These are phyloP conservation scores for Malurus splendens DNA, from an alignment of 2,797 vertebrate genomes.

Conservation along the genomic window DNA sequence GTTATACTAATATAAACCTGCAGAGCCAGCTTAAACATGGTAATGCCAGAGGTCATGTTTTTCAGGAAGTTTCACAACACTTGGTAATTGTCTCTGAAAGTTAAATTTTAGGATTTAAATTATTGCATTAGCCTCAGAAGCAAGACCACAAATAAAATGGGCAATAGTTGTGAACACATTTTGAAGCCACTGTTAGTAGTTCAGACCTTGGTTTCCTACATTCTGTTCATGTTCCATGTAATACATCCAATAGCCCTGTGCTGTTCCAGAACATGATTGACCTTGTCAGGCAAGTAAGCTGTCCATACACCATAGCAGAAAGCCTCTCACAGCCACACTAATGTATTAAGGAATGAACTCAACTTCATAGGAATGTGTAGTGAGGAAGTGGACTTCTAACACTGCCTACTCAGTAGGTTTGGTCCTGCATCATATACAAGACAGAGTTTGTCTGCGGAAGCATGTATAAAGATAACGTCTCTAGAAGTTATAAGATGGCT, in stretches of 20 bases:
- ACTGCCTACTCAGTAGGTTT: not conserved
- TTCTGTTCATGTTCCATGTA: not conserved
- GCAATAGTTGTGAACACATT: not conserved
- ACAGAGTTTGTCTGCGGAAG: not conserved
- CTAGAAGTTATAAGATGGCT: not conserved
- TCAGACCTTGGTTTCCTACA: not conserved
- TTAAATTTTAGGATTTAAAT: not conserved
- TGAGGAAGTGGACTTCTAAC: not conserved
- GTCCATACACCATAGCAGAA: not conserved
- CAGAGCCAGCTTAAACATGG: not conserved
- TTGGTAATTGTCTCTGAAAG: not conserved
- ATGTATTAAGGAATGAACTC: not conserved
- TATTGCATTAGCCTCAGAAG: not conserved
- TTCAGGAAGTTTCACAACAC: constrained; percentile 3
- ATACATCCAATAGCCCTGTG: not conserved
- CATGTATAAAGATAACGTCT: not conserved
- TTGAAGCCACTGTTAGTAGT: not conserved
- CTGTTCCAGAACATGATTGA: not conserved
- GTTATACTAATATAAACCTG: not conserved
- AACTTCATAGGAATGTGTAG: not conserved
- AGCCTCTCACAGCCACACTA: not conserved
- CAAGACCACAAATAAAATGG: not conserved
- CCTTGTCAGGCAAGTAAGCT: not conserved
- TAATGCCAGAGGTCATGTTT: not conserved
- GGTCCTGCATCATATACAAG: not conserved